phyloP scores from a whole-genome alignment of 2,113 vertebrate species.

The Grantiella picta region DNA sequence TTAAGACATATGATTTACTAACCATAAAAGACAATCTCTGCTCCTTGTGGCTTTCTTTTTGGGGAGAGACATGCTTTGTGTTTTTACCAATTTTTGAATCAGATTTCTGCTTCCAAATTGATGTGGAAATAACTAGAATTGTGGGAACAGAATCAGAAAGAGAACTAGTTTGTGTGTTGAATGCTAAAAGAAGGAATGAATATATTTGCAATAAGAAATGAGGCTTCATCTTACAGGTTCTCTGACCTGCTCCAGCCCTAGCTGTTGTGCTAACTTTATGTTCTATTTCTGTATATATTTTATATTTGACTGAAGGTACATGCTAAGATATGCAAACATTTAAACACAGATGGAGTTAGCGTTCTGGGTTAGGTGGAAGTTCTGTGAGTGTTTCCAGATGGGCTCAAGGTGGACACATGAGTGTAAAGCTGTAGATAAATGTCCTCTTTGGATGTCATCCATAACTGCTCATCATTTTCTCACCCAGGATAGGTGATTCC shows the following conservation, averaged over 20 bases:
- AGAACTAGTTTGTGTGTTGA: not conserved
- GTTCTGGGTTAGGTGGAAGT: not conserved
- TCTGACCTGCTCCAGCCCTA: not conserved
- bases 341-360: not conserved
- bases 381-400: not conserved
- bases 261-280: not conserved
- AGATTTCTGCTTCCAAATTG: not conserved
- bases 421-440: not conserved
- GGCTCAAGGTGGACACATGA: not conserved
- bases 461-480: not conserved
- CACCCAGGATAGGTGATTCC: not conserved
- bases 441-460: not conserved
- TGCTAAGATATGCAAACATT: accelerated
- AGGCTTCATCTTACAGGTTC: not conserved
- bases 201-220: not conserved
- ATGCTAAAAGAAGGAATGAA: not conserved
- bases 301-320: not conserved
- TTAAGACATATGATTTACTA: not conserved
- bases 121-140: not conserved
- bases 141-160: not conserved
- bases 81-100: not conserved
- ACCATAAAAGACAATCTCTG: not conserved
- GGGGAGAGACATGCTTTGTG: not conserved
- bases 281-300: not conserved
- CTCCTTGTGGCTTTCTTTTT: not conserved